Conservation (phyloP, 2,797 vertebrate genomes). For the Labeo calbasu region DNA sequence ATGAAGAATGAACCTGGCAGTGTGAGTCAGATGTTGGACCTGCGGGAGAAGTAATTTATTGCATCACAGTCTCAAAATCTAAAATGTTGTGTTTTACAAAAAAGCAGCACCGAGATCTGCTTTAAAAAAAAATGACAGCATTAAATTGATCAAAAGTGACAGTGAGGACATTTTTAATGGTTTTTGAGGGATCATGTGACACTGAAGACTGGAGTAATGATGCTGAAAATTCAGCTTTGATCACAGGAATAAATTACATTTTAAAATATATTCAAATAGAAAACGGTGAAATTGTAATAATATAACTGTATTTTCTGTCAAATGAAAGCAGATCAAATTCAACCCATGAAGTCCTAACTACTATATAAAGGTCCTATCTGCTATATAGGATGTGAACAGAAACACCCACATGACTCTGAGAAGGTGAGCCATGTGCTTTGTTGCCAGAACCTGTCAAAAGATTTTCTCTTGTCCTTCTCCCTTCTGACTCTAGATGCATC, state of each 20-base stretch:
- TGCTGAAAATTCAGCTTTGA: background rate
- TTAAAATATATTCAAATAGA: background rate
- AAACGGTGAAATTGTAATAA: background rate
- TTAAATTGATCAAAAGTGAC: background rate
- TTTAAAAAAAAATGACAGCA: background rate
- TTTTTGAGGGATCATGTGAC: background rate
- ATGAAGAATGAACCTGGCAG: background rate
- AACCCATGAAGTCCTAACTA: background rate
- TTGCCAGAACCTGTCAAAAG: conserved; percentile 32
- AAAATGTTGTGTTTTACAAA: background rate
- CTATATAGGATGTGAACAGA: background rate
- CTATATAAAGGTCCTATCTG: background rate
- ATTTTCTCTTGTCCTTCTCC: conserved; percentile 22
- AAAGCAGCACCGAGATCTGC: background rate
- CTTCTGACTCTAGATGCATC: conserved; percentile 28
- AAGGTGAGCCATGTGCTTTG: conserved; percentile 29
- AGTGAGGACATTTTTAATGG: background rate
- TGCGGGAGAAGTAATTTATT: background rate
- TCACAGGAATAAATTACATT: background rate
- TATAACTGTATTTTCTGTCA: background rate
- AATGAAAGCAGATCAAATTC: background rate
- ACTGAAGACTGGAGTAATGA: background rate
- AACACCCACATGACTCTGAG: background rate
- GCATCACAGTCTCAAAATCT: conserved; percentile 1
- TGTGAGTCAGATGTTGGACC: background rate